These are phyloP conservation scores for Lissonota sp. DNA, from an alignment of 2,888 invertebrate species.

Conservation along the genomic window DNA sequence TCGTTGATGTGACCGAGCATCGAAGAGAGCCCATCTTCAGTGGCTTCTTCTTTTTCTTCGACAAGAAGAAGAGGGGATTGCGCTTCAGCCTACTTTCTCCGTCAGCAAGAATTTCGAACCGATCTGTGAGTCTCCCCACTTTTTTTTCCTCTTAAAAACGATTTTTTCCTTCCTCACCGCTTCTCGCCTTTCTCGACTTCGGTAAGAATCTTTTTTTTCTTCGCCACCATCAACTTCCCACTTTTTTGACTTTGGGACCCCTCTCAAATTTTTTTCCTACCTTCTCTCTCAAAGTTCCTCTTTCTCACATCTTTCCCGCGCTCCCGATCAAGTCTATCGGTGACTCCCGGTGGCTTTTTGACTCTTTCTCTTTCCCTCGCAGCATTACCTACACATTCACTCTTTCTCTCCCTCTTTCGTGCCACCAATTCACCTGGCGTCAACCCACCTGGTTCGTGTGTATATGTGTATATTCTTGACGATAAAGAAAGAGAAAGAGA, in stretches of 20 bases:
- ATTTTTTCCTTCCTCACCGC: conserved; percentile 43
- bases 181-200: conserved; percentile 14
- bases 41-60: conserved; percentile 81
- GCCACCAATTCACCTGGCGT: conserved; percentile 76
- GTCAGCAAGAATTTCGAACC: conserved; percentile 80
- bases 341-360: conserved; percentile 40
- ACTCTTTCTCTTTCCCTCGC: conserved; percentile 68
- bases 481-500: conserved; percentile 11
- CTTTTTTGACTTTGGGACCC: no score
- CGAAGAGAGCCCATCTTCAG: conserved; percentile 61
- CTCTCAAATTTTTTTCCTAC: neutral
- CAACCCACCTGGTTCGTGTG: conserved; percentile 41
- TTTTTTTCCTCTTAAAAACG: conserved; percentile 19
- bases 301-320: conserved; percentile 49
- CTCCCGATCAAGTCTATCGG: conserved; percentile 9
- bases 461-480: conserved; percentile 35
- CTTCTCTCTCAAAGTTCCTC: conserved; percentile 1
- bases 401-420: conserved; percentile 64
- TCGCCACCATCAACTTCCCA: no score
- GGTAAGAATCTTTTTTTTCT: no score
- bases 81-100: conserved; percentile 82
- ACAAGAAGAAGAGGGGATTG: conserved; percentile 71
- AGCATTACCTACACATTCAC: conserved; percentile 61
- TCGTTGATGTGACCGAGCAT: conserved; percentile 19
- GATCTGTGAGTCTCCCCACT: conserved; percentile 69